Base-by-base conservation (phyloP, 1,140 invertebrate species). In the Ylistrum balloti region DNA sequence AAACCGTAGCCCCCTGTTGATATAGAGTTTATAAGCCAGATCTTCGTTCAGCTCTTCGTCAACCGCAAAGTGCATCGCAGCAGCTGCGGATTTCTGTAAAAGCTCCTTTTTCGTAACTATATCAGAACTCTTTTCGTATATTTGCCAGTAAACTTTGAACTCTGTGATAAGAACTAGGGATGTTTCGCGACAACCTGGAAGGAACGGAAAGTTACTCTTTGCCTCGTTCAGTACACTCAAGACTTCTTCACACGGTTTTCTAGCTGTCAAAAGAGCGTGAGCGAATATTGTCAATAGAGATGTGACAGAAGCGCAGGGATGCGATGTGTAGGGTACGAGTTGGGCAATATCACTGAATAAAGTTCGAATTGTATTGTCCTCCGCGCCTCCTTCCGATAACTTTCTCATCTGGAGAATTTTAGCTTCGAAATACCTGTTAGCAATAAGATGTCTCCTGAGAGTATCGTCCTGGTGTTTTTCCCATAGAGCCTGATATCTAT, bases 41-140 rank as follows among this genome's bases (percentile, higher is more conserved):
- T 74, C 56, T n/a, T 74, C 56, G 56, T 74, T 74, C 56, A 74
- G 56, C n/a, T 74, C 56, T 11, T 74, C 56, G n/a, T 74, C 56
- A n/a, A 74, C 56, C 0, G 56, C 56, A n/a, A 74, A 74, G n/a
- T 74, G 56, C 56, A 74, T 74, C n/a, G 56, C 56, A 3, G 56
- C 56, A 5, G 56, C 56, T 5, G 56, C 56, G 5, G 22, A 22
- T 74, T 74, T 74, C 56, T 74, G 56, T 28, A 74, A 74, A 74
- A 74, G 56, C 22, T 74, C 56, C n/a, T 74, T 74, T 74, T 74
- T 74, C 1, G 56, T 74, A 74, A 74, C 56, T 7, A 0, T 74
- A 11, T 74, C 56, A 11, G 56, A 74, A 74, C n/a, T 74, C 28
- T 74, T 74, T 74, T 74, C 56, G 22, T 74, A 74, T n/a, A 74